Conservation (phyloP, 2,888 invertebrate genomes). For the Metacarcinus magister region DNA sequence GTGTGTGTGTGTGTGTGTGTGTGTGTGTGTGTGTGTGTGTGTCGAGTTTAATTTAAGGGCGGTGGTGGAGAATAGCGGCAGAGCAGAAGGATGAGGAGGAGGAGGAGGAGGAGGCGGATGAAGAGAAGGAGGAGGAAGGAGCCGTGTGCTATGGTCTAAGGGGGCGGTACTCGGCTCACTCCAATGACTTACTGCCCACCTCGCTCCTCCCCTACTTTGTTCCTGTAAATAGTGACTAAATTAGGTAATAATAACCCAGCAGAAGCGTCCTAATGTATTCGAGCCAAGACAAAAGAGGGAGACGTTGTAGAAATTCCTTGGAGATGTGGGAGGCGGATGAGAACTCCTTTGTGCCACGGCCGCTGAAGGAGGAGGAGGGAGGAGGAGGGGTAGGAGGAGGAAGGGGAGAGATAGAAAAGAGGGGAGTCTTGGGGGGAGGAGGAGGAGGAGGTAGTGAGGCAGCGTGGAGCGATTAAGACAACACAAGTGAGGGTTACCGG, state of each 20-base stretch:
- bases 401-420: not conserved
- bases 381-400: not conserved
- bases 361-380: not conserved
- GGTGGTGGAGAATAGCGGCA: not conserved
- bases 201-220: slow-evolving; percentile 78
- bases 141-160: slow-evolving; percentile 63
- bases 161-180: slow-evolving; percentile 57
- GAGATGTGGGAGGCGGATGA: slow-evolving; percentile 63
- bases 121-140: not conserved
- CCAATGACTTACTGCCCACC: slow-evolving; percentile 73
- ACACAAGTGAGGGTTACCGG: slow-evolving; percentile 62
- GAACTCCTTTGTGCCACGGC: slow-evolving; percentile 59
- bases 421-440: not conserved
- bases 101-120: not conserved
- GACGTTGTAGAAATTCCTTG: slow-evolving; percentile 60
- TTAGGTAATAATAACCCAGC: slow-evolving; percentile 78
- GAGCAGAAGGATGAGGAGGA: not conserved
- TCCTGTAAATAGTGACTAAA: slow-evolving; percentile 79
- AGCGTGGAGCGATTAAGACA: slow-evolving; percentile 62
- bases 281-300: slow-evolving; percentile 69
- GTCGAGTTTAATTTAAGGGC: slow-evolving; percentile 20
- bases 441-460: not conserved
- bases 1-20: slow-evolving; percentile 53
- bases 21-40: slow-evolving; percentile 50
- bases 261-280: slow-evolving; percentile 79